These are phyloP conservation scores for Pseudachorutes palmiensis DNA, from an alignment of 1,140 invertebrate species.

Conservation along the genomic window DNA sequence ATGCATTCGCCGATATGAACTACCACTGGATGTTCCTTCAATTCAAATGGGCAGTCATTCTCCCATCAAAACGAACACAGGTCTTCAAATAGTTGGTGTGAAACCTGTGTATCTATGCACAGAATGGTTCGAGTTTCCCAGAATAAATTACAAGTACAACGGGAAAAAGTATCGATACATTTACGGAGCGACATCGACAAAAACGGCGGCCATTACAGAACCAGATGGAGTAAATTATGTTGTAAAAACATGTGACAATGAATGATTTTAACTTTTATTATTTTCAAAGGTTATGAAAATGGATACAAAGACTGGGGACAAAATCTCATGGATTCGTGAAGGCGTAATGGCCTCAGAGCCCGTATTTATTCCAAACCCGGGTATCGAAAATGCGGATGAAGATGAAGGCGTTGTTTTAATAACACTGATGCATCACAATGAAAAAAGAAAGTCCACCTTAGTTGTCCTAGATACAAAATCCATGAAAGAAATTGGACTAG, in stretches of 20 bases:
- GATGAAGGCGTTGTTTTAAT: background rate
- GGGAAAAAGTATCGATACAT: background rate
- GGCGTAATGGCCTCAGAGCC: background rate
- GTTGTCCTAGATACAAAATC: background rate
- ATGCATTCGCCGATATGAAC: no score
- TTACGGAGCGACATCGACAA: background rate
- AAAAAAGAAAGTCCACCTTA: background rate
- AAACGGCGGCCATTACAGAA: background rate
- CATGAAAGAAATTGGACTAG: background rate
- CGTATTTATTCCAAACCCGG: background rate
- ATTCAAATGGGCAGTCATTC: constrained; percentile 15
- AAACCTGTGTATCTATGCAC: background rate
- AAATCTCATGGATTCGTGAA: background rate
- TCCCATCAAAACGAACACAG: background rate
- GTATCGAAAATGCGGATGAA: background rate
- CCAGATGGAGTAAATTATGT: background rate
- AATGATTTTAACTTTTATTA: background rate
- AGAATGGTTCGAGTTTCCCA: constrained; percentile 5
- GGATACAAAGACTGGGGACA: background rate
- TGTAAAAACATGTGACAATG: background rate
- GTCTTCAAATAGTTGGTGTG: background rate
- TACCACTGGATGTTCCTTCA: no score
- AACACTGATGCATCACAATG: background rate
- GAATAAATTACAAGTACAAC: background rate
- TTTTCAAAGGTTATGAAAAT: background rate